A percentile compares a stretch with the other conserved stretches of the same genome.
phyloP scores from a whole-genome alignment of 2,888 invertebrate species.

The Diachrysia chrysitis region DNA sequence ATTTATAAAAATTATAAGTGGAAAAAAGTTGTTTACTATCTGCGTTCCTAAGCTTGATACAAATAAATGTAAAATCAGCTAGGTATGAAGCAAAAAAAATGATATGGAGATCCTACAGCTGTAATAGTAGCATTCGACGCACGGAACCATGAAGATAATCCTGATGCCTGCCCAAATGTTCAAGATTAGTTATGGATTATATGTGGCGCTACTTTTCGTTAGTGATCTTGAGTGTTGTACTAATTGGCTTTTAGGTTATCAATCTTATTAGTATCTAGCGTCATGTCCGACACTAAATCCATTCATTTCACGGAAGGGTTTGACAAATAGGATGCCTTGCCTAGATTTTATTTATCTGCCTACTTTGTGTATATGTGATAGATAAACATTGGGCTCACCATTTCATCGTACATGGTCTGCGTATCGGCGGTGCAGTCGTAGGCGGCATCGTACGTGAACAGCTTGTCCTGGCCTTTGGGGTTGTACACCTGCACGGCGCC shows the following conservation, averaged over 20 bases:
- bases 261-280: neutral
- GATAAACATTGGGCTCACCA: slow-evolving; percentile 84
- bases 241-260: neutral
- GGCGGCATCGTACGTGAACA: slow-evolving; percentile 99
- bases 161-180: neutral
- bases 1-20: neutral
- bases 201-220: neutral
- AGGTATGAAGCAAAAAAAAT: too few relatives aligned
- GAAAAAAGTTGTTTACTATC: neutral
- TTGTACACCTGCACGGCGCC: slow-evolving; percentile 97
- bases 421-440: slow-evolving; percentile 97
- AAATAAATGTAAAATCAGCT: too few relatives aligned
- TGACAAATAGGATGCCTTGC: neutral
- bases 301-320: neutral
- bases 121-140: neutral
- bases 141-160: neutral
- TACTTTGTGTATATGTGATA: neutral
- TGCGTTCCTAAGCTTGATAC: neutral
- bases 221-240: neutral
- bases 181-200: neutral
- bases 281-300: neutral
- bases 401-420: slow-evolving; percentile 98
- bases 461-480: slow-evolving; percentile 95
- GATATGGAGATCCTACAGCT: neutral
- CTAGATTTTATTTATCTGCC: neutral